These are phyloP conservation scores for Aphaenogaster ashmeadi DNA, from an alignment of 1,140 invertebrate genomes.

Conservation along the genomic window DNA sequence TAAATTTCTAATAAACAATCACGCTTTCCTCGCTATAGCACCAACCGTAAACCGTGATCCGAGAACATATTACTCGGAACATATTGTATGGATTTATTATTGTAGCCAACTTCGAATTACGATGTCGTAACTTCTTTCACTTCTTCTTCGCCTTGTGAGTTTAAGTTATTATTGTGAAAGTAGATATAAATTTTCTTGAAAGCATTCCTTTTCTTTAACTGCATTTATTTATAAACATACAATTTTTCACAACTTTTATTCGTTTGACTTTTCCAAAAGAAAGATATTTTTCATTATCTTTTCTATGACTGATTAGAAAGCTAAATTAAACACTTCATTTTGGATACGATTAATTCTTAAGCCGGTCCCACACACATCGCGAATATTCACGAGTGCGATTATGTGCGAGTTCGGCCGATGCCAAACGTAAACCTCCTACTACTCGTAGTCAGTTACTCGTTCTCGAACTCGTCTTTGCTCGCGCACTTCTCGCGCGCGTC, in stretches of 20 bases:
- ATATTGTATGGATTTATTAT: constrained; percentile 4
- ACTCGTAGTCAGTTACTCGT: too few species aligned
- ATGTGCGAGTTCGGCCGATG: too few species aligned
- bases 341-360: background rate
- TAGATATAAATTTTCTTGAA: background rate
- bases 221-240: constrained; percentile 3
- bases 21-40: background rate
- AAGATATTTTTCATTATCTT: background rate
- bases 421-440: too few species aligned
- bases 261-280: background rate
- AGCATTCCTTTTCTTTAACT: background rate
- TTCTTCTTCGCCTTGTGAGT: background rate
- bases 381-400: too few species aligned
- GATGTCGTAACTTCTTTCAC: constrained; percentile 33
- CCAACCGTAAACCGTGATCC: constrained; percentile 46
- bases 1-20: constrained; percentile 59
- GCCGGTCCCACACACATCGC: too few species aligned
- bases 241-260: background rate
- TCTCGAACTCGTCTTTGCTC: too few species aligned
- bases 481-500: too few species aligned
- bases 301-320: background rate
- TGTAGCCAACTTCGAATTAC: constrained; percentile 7
- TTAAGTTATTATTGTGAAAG: constrained; percentile 1
- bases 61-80: background rate
- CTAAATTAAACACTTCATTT: background rate